phyloP scores from a whole-genome alignment of 2,113 vertebrate genomes.

The Cinclus cinclus region DNA sequence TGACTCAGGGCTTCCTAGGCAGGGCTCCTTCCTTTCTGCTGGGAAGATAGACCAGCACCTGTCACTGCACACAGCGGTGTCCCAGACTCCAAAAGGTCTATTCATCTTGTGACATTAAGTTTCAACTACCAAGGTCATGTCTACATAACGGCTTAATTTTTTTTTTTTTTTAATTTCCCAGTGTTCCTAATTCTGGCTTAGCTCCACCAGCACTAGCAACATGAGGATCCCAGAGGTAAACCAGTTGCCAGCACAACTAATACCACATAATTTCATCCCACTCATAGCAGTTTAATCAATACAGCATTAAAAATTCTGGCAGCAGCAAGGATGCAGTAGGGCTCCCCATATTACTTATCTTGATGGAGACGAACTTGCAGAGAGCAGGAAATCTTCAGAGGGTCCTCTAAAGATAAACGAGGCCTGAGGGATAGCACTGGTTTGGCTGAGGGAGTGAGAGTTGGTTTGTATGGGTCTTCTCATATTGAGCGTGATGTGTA shows the following conservation, averaged over 20 bases:
- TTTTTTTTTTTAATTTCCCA: constrained; percentile 8
- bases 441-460: background rate
- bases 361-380: background rate
- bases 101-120: background rate
- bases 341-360: constrained; percentile 25
- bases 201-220: constrained; percentile 23
- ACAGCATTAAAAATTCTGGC: constrained; percentile 56
- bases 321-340: constrained; percentile 16
- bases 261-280: constrained; percentile 56
- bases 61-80: accelerated
- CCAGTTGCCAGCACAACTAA: constrained; percentile 62
- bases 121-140: constrained; percentile 1
- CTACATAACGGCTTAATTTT: background rate
- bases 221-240: constrained; percentile 43
- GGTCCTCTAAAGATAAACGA: constrained; percentile 2
- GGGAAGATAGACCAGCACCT: background rate
- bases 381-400: constrained; percentile 24
- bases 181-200: constrained; percentile 46
- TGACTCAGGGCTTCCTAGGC: background rate
- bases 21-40: background rate
- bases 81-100: background rate
- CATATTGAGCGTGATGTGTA: accelerated
- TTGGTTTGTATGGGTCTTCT: background rate
- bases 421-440: background rate
- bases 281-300: constrained; percentile 64